A percentile compares a stretch with the other conserved stretches of the same genome.
These are phyloP conservation scores for Stichodactyla helianthus DNA, from an alignment of 64 coral and sea anemone genomes.

Conservation along the genomic window DNA sequence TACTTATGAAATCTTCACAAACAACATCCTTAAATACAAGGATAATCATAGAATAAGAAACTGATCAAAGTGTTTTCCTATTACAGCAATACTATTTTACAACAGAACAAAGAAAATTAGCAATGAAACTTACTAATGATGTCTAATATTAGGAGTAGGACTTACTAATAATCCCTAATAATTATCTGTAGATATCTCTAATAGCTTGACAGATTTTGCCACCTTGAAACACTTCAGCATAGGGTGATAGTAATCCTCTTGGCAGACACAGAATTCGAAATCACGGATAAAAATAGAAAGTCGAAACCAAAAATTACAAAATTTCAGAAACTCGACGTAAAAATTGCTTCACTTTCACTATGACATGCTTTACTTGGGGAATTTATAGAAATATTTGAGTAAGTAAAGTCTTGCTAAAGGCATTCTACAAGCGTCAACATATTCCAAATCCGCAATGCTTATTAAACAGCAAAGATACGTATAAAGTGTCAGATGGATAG, in stretches of 20 bases:
- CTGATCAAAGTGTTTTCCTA: too few species aligned
- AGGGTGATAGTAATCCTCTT: conserved; percentile 7
- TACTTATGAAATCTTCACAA: too few species aligned
- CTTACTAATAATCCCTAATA: neutral
- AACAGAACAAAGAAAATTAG: too few species aligned
- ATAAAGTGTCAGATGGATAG: neutral
- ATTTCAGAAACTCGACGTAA: neutral
- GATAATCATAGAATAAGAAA: too few species aligned
- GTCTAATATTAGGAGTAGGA: too few species aligned
- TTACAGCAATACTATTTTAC: too few species aligned
- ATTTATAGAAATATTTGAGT: neutral
- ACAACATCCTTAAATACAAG: too few species aligned
- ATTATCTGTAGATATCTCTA: neutral
- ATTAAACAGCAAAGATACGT: neutral
- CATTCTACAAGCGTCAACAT: neutral
- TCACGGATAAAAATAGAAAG: neutral
- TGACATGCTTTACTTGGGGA: neutral
- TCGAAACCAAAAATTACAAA: neutral
- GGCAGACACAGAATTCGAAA: neutral
- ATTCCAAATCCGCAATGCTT: neutral
- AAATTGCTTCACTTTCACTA: neutral
- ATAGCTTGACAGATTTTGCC: neutral
- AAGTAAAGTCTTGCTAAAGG: neutral
- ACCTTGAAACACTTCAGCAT: conserved; percentile 3
- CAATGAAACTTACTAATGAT: too few species aligned